phyloP scores from a whole-genome alignment of 2,113 vertebrate species.

The Syngnathus floridae region DNA sequence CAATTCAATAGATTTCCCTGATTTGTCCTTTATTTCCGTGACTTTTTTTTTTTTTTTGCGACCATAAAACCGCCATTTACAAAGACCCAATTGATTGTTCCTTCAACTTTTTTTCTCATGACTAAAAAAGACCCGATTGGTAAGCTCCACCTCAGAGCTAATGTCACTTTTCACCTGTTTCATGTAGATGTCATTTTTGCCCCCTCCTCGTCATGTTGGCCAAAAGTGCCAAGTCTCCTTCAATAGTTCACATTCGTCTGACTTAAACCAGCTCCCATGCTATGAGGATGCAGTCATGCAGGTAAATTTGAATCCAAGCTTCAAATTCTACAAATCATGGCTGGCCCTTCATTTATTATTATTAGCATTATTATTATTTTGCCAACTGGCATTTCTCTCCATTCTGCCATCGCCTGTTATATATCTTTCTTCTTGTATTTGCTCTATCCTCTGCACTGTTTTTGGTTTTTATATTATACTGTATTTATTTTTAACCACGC shows the following conservation, averaged over 20 bases:
- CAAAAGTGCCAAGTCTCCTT: conserved; percentile 72
- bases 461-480: not conserved
- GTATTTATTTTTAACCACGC: not conserved
- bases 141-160: conserved; percentile 34
- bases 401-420: not conserved
- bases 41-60: not conserved
- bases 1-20: not conserved
- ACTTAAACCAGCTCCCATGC: conserved; percentile 86
- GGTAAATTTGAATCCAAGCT: conserved; percentile 68
- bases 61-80: not conserved
- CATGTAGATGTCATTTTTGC: conserved; percentile 81
- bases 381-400: not conserved
- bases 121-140: not conserved
- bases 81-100: not conserved
- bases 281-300: conserved; percentile 94
- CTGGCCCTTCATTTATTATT: not conserved
- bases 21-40: not conserved
- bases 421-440: not conserved
- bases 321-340: not conserved
- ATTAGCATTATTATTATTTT: too few relatives aligned
- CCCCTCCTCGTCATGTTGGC: conserved; percentile 70
- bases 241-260: conserved; percentile 81
- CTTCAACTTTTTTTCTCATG: not conserved
- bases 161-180: conserved; percentile 62
- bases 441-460: not conserved